These are phyloP conservation scores for Homalodisca vitripennis DNA, from an alignment of 1,140 invertebrate genomes.

Conservation along the genomic window DNA sequence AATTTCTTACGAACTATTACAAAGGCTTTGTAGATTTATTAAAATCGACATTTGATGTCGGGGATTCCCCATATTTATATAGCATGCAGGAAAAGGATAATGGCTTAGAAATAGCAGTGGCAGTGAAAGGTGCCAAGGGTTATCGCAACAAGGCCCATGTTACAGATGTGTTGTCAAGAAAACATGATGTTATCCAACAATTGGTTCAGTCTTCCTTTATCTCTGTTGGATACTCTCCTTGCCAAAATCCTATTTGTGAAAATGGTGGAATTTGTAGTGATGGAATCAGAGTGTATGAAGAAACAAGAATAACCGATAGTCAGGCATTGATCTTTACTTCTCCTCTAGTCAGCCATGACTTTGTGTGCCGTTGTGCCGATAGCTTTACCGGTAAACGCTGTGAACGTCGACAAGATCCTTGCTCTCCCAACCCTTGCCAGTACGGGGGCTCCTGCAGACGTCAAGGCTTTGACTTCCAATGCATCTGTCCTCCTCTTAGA, in stretches of 20 bases:
- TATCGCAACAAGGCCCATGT: slow-evolving; percentile 63
- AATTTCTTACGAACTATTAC: slow-evolving; percentile 75
- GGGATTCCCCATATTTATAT: slow-evolving; percentile 67
- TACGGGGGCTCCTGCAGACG: slow-evolving; percentile 77
- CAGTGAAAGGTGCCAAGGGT: slow-evolving; percentile 53
- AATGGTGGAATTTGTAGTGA: slow-evolving; percentile 77
- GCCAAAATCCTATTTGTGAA: slow-evolving; percentile 64
- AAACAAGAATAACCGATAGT: slow-evolving; percentile 72
- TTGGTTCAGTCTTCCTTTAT: slow-evolving; percentile 59
- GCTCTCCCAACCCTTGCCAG: slow-evolving; percentile 85
- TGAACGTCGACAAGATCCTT: slow-evolving; percentile 83
- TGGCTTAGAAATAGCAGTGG: slow-evolving; percentile 69
- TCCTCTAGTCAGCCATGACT: slow-evolving; percentile 72
- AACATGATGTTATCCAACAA: slow-evolving; percentile 60
- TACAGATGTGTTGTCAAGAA: slow-evolving; percentile 60
- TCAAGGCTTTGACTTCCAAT: slow-evolving; percentile 79
- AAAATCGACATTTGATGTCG: slow-evolving; percentile 60
- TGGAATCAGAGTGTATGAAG: slow-evolving; percentile 65
- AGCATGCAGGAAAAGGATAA: slow-evolving; percentile 66
- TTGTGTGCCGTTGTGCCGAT: slow-evolving; percentile 74
- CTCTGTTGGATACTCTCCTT: slow-evolving; percentile 70
- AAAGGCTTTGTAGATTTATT: slow-evolving; percentile 68
- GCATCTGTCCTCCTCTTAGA: slow-evolving; percentile 70
- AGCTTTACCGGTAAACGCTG: slow-evolving; percentile 77
- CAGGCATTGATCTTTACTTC: slow-evolving; percentile 76